These are phyloP conservation scores for Lapara coniferarum DNA, from an alignment of 2,888 invertebrate species.

Conservation along the genomic window DNA sequence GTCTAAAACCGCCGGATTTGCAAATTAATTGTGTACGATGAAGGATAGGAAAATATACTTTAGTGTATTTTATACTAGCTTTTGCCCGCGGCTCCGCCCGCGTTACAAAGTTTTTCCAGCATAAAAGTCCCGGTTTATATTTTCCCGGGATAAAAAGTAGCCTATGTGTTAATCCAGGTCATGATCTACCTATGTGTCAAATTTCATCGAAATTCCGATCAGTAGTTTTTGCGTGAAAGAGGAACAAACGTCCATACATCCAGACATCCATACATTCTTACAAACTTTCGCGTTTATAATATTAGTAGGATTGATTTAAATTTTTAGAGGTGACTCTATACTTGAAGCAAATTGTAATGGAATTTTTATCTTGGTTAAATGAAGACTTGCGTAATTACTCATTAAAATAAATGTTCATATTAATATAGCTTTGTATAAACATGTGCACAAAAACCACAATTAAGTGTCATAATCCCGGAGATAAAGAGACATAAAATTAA, in stretches of 20 bases:
- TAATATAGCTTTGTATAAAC: conserved; percentile 44
- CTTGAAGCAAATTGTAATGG: not conserved
- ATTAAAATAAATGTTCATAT: conserved; percentile 31
- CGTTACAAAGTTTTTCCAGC: too few relatives aligned
- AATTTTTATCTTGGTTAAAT: not conserved
- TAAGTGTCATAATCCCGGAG: conserved; percentile 65
- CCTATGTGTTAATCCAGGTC: too few relatives aligned
- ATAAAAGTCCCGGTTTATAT: too few relatives aligned
- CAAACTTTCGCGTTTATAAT: too few relatives aligned
- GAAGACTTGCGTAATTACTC: conserved; percentile 14
- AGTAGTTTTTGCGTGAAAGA: too few relatives aligned
- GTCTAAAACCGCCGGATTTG: conserved; percentile 10
- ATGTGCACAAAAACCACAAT: conserved; percentile 63
- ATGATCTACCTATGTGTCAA: too few relatives aligned
- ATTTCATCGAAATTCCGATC: too few relatives aligned
- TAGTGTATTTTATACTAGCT: not conserved
- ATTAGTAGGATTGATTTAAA: too few relatives aligned
- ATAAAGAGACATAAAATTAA: conserved; percentile 77
- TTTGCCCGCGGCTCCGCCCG: too few relatives aligned
- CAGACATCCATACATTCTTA: too few relatives aligned
- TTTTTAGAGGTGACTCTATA: not conserved
- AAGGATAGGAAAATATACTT: conserved; percentile 3
- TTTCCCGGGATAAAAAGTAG: too few relatives aligned
- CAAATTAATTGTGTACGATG: conserved; percentile 7
- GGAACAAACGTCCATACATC: too few relatives aligned